Conservation (phyloP, 2,113 vertebrate genomes). For the Anthoscopus minutus region DNA sequence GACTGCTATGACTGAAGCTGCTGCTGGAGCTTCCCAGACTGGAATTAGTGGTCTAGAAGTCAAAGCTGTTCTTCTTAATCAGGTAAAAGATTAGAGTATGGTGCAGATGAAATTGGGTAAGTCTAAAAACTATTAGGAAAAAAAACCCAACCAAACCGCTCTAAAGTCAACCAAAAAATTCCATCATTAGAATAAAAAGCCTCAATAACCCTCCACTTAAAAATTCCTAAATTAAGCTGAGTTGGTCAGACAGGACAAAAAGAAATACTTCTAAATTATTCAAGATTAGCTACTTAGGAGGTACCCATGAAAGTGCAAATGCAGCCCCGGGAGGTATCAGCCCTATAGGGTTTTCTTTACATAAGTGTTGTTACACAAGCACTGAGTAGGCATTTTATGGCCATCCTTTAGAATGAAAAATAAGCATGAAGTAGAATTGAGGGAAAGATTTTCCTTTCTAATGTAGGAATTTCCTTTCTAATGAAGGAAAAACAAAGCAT, state of each 20-base stretch:
- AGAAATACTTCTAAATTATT: background rate
- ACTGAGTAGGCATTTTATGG: background rate
- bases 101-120: background rate
- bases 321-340: background rate
- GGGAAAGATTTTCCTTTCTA: background rate
- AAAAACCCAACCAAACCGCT: fast-evolving
- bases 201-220: background rate
- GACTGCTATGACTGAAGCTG: background rate
- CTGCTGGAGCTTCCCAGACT: background rate
- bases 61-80: background rate
- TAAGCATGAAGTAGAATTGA: background rate
- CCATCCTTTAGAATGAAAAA: background rate
- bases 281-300: background rate
- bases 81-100: background rate
- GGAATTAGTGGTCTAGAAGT: background rate
- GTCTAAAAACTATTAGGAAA: background rate
- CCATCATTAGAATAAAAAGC: background rate
- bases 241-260: background rate
- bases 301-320: background rate
- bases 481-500: background rate
- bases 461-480: background rate
- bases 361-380: background rate
- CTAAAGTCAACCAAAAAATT: background rate
- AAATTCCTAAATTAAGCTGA: background rate
- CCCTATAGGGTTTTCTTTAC: background rate